Base-by-base conservation (phyloP, 2,888 invertebrate species). In the Thymelicus acteon region DNA sequence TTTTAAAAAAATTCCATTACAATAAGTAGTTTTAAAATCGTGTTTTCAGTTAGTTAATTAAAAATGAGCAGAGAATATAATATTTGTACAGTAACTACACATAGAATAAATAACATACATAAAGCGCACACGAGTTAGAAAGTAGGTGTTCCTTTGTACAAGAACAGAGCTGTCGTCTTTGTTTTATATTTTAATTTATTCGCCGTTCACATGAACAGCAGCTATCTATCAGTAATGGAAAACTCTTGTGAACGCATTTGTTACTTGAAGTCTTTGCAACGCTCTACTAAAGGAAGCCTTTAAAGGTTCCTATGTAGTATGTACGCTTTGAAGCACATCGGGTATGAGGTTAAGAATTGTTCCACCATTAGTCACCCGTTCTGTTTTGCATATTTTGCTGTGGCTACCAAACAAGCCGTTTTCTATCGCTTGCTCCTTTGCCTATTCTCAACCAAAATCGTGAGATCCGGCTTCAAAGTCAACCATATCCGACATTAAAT, bases 171-270 rank as follows among this genome's bases (percentile, higher is more conserved):
- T 54, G 48, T 48, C 48, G 47, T 47, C 69, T 69, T 58, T 69
- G 63, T 69, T 37, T 58, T 48, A 63, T 58, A 49, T 67, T 67
- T 69, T 48, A 69, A 69, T 58, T 63, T 63, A 63, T 63, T 69
- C 62, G 39, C n/a, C 57, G 48, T 88, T 89, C 87, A 84, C 87
- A 87, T 83, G 85, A 78, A 77, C 73, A 72, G 71, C 71, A 72
- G 74, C 72, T 74, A 74, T 75, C 72, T 73, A 73, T 74, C 75
- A 79, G 79, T 90, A 91, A 92, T 92, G 91, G 90, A 87, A 88
- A 88, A 89, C 82, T 85, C 85, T 81, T 88, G 89, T 91, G 80
- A 74, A 72, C 69, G 57, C 47, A 57, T 44, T 62, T 54, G 63
- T 69, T 63, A 39, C 48, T 69, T 49, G 31, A 63, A 63, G 63